Evolutionary conservation across 1,140 invertebrate species (phyloP).

Genomic region (Adelges cooleyi): DNA sequence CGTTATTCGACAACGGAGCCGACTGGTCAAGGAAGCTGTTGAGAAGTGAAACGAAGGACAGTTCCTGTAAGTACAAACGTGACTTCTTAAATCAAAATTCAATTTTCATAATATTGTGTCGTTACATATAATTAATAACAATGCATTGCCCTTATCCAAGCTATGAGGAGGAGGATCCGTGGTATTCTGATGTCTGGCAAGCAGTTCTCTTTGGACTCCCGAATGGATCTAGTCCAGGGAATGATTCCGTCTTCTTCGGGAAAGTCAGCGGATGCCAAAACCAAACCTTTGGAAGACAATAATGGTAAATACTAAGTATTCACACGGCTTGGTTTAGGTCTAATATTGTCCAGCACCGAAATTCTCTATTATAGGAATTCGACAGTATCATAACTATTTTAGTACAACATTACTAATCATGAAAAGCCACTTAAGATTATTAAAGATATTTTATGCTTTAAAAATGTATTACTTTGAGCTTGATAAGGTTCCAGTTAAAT

Average conservation of each 20-base stretch:
- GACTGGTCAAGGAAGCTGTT: constrained; percentile 56
- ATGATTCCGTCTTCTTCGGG: constrained; percentile 3
- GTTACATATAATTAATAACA: not conserved
- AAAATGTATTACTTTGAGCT: too few species aligned
- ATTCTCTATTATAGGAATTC: too few species aligned
- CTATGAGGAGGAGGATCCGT: constrained; percentile 51
- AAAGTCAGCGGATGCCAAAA: not conserved
- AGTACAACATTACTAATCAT: too few species aligned
- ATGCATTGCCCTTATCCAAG: not conserved
- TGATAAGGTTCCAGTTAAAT: too few species aligned
- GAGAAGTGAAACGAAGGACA: constrained; percentile 53
- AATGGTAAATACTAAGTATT: too few species aligned
- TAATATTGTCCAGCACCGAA: too few species aligned
- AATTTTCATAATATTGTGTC: not conserved
- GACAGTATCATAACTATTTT: too few species aligned
- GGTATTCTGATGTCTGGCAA: constrained; percentile 71
- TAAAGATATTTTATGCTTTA: too few species aligned
- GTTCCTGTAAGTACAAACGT: constrained; percentile 52
- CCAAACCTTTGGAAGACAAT: not conserved
- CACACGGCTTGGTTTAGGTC: too few species aligned
- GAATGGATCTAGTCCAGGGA: constrained; percentile 72
- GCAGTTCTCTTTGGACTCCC: constrained; percentile 79
- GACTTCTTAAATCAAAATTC: too few species aligned
- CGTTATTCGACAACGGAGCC: constrained; percentile 82
- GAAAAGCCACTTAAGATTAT: too few species aligned